Evolutionary conservation across 2,888 invertebrate species (phyloP), one percentile per base, ranked within the genome.

Genomic region (Heliconius ismenius): DNA sequence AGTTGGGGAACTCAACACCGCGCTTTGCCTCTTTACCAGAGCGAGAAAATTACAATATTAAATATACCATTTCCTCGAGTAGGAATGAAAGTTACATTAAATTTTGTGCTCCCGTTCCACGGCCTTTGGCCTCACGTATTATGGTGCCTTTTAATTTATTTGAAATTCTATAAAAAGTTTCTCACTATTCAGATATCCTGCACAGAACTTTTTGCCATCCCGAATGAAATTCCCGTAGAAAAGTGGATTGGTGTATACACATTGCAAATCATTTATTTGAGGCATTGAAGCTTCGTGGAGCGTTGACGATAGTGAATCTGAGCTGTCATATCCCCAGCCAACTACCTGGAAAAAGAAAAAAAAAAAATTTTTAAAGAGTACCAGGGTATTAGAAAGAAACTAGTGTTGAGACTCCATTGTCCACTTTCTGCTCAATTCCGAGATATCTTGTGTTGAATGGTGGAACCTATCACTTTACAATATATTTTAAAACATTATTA

Each of bases 141-240:
- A 21, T 54, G 7, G n/a, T 54, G 54, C n/a, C 21, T n/a, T n/a
- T 54, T n/a, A n/a, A 58, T 58, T 54, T 21, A 60, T 58, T 60
- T 60, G 24, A 24, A 60, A 24, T 60, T 11, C 4, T 24, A 13
- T 4, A 7, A 24, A 26, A 24, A 67, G 6, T 6, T 73, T 28
- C 62, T 73, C 24, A 76, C 76, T 75, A 63, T 78, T 78, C 6
- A 4, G n/a, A 69, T 64, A 76, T 39, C 78, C 78, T 0, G 78
- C 78, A 64, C 78, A 78, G 28, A 78, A 78, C 69, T 63, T 73
- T 21, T 36, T 76, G 1, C n/a, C 64, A 43, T 73, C 43, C 13
- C 28, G 49, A 4, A 78, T 39, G n/a, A 73, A 18, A 9, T 64
- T 76, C 4, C 43, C 69, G n/a, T 78, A 78, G 73, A 76, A 76